Base-by-base conservation (phyloP, 2,797 vertebrate species). In the Typhlichthys eigenmanni region DNA sequence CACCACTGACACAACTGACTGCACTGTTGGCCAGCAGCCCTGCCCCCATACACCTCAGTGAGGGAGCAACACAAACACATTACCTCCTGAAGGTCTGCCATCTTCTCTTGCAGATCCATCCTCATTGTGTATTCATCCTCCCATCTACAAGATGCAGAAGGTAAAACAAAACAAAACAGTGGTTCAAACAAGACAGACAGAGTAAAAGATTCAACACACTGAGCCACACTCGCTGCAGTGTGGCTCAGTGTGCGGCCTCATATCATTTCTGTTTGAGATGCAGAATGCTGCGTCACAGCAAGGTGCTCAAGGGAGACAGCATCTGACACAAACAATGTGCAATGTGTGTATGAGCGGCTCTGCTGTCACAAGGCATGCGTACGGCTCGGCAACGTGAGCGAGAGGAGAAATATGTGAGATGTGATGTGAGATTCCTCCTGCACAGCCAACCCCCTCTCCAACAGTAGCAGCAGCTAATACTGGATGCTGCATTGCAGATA, bases 111-210 rank as follows among this genome's bases (percentile, higher is more conserved):
- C 76, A 98, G 89, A 83, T 98, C 96, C 64, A 95, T 89, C 70
- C 97, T 95, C 78, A 95, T 89, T 0, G 95, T 94, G 80, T 96
- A 97, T 73, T 99, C 97, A 81, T 98, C 96, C 88, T 99, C 97
- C 97, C 97, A 99, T 87, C 97, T 99, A 64, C 34, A 69, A 76
- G 47, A 75, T 47, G 74, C 13, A 61, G 43, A 57, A 66, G 55
- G 12, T 32, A 58, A 58, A 14, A 49, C 3, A 14, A 48, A 17
- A 17, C 16, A 17, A 17, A 38, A 16, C 13, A 45, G 63, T 1
- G 48, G 48, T 60, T 5, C 1, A 16, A 45, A 53, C 3, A 29
- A 47, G 3, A 16, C 29, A 51, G 32, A 38, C 8, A 52, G 59
- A 51, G 29, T 43, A 13, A 32, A 2, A 13, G 19, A 60, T 32